Percentiles rank a stretch among this genome's conserved stretches.
phyloP scores from a whole-genome alignment of 2,888 invertebrate species.

The Pterobdella sp. region DNA sequence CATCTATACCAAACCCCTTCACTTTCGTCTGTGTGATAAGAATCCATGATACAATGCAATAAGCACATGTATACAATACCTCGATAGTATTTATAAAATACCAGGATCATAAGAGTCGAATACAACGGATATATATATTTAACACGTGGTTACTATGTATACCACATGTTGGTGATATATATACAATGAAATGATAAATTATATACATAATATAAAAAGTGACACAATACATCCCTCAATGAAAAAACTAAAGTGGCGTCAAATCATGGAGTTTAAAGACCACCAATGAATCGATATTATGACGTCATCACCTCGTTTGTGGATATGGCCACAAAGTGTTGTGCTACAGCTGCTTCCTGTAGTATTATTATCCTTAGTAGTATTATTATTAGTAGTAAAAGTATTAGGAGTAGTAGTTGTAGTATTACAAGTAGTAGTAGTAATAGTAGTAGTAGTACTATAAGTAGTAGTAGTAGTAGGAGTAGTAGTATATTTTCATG shows the following conservation, averaged over 20 bases:
- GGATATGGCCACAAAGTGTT: slow-evolving; percentile 95
- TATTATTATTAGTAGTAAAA: too few relatives aligned
- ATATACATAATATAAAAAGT: too few relatives aligned
- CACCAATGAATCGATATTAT: too few relatives aligned
- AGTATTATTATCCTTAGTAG: slow-evolving; percentile 36
- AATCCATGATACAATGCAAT: slow-evolving; percentile 23
- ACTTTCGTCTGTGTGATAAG: slow-evolving; percentile 62
- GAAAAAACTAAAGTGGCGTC: too few relatives aligned
- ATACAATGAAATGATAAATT: background rate
- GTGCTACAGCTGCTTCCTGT: slow-evolving; percentile 65
- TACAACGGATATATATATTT: background rate
- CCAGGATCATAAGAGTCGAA: too few relatives aligned
- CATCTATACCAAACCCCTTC: slow-evolving; percentile 92
- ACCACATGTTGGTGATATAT: background rate
- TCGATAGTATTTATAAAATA: background rate
- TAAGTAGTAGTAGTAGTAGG: too few relatives aligned
- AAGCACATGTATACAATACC: background rate
- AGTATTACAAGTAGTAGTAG: too few relatives aligned
- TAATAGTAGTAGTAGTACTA: too few relatives aligned
- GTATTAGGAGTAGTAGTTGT: too few relatives aligned
- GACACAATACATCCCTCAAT: too few relatives aligned
- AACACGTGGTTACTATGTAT: background rate
- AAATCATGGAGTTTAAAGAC: too few relatives aligned
- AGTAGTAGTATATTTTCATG: too few relatives aligned
- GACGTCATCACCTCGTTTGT: slow-evolving; percentile 65